phyloP scores from a whole-genome alignment of 2,113 vertebrate species.

The Rattus rattus region DNA sequence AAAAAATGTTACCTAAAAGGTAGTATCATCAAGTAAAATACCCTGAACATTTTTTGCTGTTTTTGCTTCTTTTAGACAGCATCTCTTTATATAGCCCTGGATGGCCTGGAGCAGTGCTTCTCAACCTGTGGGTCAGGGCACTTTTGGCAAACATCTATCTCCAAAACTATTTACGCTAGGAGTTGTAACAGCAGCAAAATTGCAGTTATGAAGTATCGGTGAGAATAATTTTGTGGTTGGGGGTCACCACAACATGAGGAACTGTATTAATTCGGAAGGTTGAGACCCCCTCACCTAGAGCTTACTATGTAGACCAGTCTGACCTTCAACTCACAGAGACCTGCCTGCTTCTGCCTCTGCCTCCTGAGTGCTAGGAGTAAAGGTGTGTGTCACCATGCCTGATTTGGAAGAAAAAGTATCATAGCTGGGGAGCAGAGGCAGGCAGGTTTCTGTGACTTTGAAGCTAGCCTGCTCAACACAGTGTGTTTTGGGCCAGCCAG shows the following conservation, averaged over 20 bases:
- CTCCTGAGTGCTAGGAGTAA: background rate
- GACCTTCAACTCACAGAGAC: background rate
- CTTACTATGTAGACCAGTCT: background rate
- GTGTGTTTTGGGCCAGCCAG: background rate
- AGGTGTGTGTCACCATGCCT: background rate
- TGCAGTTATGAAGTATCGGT: background rate
- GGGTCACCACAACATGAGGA: background rate
- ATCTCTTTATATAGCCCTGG: background rate
- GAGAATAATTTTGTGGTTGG: background rate
- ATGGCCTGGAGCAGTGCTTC: background rate
- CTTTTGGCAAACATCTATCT: background rate
- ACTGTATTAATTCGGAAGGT: background rate
- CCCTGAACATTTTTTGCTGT: conserved; percentile 38
- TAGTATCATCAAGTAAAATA: background rate
- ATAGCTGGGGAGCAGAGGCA: background rate
- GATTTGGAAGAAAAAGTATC: background rate
- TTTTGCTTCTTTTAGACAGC: background rate
- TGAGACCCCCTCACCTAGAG: background rate
- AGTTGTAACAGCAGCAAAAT: background rate
- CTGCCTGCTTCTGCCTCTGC: background rate
- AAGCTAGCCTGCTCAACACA: background rate
- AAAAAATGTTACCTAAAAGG: background rate
- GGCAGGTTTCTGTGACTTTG: background rate
- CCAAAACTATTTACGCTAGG: background rate
- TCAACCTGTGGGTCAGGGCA: background rate